A percentile compares a stretch with the other conserved stretches of the same genome.
These are phyloP conservation scores for Halichondria panicea DNA, from an alignment of 37 sponge, comb jelly and placozoan genomes.

Conservation along the genomic window DNA sequence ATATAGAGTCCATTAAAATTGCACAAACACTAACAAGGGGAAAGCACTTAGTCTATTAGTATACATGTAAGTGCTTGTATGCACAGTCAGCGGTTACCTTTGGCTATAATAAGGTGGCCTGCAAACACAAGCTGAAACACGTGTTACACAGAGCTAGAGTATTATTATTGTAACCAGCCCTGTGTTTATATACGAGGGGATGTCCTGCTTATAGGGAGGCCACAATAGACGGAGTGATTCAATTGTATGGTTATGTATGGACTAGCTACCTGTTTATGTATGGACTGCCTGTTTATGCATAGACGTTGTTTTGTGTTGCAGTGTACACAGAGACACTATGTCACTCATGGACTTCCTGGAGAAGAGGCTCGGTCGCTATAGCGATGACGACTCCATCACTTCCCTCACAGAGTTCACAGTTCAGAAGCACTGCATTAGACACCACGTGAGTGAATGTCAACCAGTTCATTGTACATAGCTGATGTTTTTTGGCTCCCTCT, in stretches of 20 bases:
- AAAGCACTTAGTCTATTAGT: not conserved
- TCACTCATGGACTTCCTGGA: conserved; percentile 53
- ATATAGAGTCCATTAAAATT: not conserved
- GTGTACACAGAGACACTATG: conserved; percentile 64
- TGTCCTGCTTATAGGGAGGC: no score
- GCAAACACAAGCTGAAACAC: not conserved
- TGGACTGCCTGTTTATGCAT: no score
- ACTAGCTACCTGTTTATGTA: no score
- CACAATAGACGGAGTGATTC: no score
- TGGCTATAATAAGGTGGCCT: not conserved
- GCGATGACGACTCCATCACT: conserved; percentile 95
- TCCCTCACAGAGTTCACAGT: conserved; percentile 95
- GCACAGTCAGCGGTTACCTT: not conserved
- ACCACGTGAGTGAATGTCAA: conserved; percentile 48
- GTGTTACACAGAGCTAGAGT: no score
- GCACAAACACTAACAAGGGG: not conserved
- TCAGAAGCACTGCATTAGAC: conserved; percentile 69
- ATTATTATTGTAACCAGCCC: no score
- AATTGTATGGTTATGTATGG: no score
- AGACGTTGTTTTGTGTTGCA: conserved; percentile 34
- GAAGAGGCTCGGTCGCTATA: conserved; percentile 76
- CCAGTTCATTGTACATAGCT: not conserved
- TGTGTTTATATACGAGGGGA: no score
- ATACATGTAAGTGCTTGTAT: not conserved
- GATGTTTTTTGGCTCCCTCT: not conserved